phyloP scores from a whole-genome alignment of 2,888 invertebrate genomes.

The Ernsta delagoae region DNA sequence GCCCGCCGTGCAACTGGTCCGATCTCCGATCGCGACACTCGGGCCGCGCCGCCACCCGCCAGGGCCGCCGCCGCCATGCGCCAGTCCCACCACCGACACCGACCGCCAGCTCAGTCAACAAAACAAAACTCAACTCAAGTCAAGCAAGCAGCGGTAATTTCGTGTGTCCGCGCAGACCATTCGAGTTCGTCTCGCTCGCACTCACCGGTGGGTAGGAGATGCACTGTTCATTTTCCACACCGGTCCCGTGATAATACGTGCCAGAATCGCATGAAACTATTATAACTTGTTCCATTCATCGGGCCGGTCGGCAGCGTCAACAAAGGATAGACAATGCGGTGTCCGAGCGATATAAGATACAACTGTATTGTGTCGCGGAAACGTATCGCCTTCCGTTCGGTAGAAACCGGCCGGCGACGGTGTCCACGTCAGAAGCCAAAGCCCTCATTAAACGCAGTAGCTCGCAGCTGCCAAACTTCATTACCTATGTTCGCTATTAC shows the following conservation, averaged over 20 bases:
- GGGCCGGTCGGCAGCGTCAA: conserved; percentile 48
- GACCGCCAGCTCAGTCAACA: too few relatives aligned
- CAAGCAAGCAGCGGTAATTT: conserved; percentile 74
- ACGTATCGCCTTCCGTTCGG: conserved; percentile 26
- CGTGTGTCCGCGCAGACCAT: conserved; percentile 63
- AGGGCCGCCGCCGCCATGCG: conserved; percentile 57
- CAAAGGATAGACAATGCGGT: conserved; percentile 70
- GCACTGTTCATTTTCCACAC: too few relatives aligned
- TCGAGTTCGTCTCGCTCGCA: conserved; percentile 48
- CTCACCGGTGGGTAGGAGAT: conserved; percentile 38
- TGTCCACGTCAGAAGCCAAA: conserved; percentile 39
- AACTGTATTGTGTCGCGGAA: conserved; percentile 55
- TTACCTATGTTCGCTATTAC: too few relatives aligned
- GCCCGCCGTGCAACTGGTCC: too few relatives aligned
- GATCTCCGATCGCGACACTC: too few relatives aligned
- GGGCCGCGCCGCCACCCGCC: too few relatives aligned
- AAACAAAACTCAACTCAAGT: conserved; percentile 76
- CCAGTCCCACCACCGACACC: too few relatives aligned
- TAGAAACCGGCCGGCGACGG: conserved; percentile 30
- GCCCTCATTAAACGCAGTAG: conserved; percentile 42
- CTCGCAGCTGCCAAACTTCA: conserved; percentile 9
- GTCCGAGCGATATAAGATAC: conserved; percentile 48
- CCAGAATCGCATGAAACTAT: conserved; percentile 55
- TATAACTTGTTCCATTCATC: conserved; percentile 75
- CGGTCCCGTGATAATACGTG: too few relatives aligned